Evolutionary conservation across 2,888 invertebrate species (phyloP), one percentile per base, ranked within the genome.

Genomic region (Drosophila merina): DNA sequence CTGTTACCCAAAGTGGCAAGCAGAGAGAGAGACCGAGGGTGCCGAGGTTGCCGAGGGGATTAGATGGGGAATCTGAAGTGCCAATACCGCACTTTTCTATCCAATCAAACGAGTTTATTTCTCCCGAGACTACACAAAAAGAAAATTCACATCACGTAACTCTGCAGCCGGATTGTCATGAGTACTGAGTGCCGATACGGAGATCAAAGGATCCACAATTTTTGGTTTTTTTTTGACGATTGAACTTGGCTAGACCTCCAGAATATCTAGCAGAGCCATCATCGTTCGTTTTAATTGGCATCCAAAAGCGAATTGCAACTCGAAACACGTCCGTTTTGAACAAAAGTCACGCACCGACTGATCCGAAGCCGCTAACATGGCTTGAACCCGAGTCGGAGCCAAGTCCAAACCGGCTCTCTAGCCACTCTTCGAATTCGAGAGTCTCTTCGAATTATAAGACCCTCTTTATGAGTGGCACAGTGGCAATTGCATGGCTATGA

Each of bases 171-270:
- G 20, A 42, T n/a, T 36, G 36, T 80, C 73, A 74, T 56, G 69
- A 52, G 57, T 68, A 74, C 42, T 20, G 42, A 40, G 59, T 68
- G 73, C 9, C 9, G 9, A 33, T 33, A 9, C n/a, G n/a, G 12
- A 6, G 5, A 6, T 3, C 20, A 14, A 7, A 42, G 44, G 44
- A 44, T 44, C 40, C 49, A 12, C 10, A 25, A 36, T 36, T 10
- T 36, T 2, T 4, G 14, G 40, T 42, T 10, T 25, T 14, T 14
- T 44, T 48, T 50, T 31, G 33, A 47, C 71, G 72, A 82, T 62
- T 58, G 74, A 74, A 87, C 82, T 87, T 87, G 78, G 85, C 74
- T 82, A 82, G 69, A 71, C 74, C 74, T 87, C 57, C 58, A 26
- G 40, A 56, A 25, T 72, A 57, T 76, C 87, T 82, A 82, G 68